Evolutionary conservation across 2,113 vertebrate species (phyloP).

Genomic region (Amphilophus citrinellus): DNA sequence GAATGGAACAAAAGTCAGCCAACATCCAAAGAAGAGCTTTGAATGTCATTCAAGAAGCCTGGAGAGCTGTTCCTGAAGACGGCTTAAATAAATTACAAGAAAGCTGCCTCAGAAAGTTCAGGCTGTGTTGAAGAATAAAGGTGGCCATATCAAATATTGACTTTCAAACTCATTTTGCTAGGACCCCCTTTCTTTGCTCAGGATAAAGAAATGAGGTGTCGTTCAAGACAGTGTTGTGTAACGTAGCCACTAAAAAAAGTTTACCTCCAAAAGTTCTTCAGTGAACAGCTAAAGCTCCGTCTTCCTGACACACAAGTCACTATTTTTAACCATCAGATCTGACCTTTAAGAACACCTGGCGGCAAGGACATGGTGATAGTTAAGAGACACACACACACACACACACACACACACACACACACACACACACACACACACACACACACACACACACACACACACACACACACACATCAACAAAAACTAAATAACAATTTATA

Average conservation of each 20-base stretch:
- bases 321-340: slow-evolving; percentile 8
- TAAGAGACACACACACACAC: background rate
- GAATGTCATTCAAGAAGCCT: no score
- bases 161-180: background rate
- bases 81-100: background rate
- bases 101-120: background rate
- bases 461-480: background rate
- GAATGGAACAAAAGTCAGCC: background rate
- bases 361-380: background rate
- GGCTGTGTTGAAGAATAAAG: background rate
- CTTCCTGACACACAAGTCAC: slow-evolving; percentile 9
- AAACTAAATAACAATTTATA: background rate
- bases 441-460: no score
- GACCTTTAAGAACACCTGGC: slow-evolving; percentile 41
- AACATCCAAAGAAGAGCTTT: background rate
- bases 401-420: accelerated
- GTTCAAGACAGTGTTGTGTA: background rate
- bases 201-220: background rate
- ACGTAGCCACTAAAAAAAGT: background rate
- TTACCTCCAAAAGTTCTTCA: slow-evolving; percentile 7
- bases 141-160: background rate
- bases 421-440: background rate
- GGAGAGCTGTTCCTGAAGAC: no score
- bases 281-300: background rate
- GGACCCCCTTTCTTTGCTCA: no score